Evolutionary conservation across 2,113 vertebrate genomes (phyloP), one percentile per base, ranked within the genome.

Genomic region (Clarias magur): DNA sequence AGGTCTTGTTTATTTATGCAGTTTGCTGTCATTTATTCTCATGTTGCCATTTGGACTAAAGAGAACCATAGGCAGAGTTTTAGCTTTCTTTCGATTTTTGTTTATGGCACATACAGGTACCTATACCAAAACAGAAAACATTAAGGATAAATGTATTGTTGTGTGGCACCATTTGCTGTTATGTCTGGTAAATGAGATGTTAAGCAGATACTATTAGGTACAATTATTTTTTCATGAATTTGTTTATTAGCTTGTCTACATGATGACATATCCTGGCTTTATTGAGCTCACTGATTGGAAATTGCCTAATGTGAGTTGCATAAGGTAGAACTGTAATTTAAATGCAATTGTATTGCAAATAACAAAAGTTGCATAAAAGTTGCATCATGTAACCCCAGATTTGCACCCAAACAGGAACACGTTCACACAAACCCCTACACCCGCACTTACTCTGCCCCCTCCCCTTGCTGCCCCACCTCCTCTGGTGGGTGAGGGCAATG

Each of bases 401-500:
- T 83, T 59, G 89, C 91, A 90, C 90, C 84, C 87, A 88, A 89
- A 91, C 92, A 59, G 90, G 90, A 91, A 84, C 68, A 81, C 9
- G 42, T 79, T 56, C 70, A 57, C 57, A 48, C 65, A 87, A 68
- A 65, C 65, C 57, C 75, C 17, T 54, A 54, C 80, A 84, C 80
- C 34, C 59, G 67, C 70, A 86, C 70, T 82, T 57, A 57, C 56
- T 72, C 34, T 57, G 19, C 56, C 88, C 88, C 30, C 48, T n/a
- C 30, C 48, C 48, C 25, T 91, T 90, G 93, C 93, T 92, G 88
- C 91, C 92, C 90, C 91, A 94, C 48, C 89, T 86, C 76, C 68
- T 78, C 63, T 75, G 78, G 80, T 84, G 70, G 89, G 80, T 90
- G 88, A 90, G 91, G 90, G 89, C 92, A 96, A 96, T 97, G 96